A percentile compares a stretch with the other conserved stretches of the same genome.
Evolutionary conservation across 30 jellyfish, hydroid and myxozoan species (phyloP).

Genomic region (Turritopsis dohrnii): DNA sequence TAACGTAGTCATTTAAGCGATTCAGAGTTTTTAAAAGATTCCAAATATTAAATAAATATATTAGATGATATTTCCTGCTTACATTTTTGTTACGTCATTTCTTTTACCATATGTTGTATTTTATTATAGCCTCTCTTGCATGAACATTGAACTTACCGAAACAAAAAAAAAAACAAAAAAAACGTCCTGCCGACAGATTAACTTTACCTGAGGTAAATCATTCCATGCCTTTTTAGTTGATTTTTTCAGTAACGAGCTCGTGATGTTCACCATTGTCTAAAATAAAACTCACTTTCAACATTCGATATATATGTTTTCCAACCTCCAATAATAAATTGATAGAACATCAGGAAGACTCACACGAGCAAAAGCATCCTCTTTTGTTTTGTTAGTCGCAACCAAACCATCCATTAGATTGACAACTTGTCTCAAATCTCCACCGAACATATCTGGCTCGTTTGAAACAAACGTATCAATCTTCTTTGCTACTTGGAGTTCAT

Average conservation of each 20-base stretch:
- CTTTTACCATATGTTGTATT: too few relatives aligned
- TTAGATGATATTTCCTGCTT: too few relatives aligned
- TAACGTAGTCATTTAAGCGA: not conserved
- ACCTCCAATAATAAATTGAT: too few relatives aligned
- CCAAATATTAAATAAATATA: too few relatives aligned
- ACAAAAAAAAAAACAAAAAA: too few relatives aligned
- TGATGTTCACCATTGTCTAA: conserved; percentile 14
- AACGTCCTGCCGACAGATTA: too few relatives aligned
- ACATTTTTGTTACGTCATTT: too few relatives aligned
- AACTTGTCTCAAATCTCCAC: not conserved
- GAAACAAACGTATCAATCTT: not conserved
- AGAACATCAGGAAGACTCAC: too few relatives aligned
- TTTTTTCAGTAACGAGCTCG: not conserved
- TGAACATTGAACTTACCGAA: too few relatives aligned
- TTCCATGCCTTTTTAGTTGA: conserved; percentile 5
- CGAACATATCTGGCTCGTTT: not conserved
- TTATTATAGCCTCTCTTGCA: too few relatives aligned
- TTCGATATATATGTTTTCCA: not conserved
- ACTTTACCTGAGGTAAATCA: conserved; percentile 11
- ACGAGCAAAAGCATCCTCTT: not conserved
- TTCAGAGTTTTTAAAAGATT: too few relatives aligned
- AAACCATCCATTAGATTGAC: not conserved
- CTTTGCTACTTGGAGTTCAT: not conserved
- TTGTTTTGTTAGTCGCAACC: not conserved
- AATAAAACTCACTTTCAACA: not conserved